phyloP scores from a whole-genome alignment of 2,113 vertebrate species.

The Rhinolophus ferrumequinum region DNA sequence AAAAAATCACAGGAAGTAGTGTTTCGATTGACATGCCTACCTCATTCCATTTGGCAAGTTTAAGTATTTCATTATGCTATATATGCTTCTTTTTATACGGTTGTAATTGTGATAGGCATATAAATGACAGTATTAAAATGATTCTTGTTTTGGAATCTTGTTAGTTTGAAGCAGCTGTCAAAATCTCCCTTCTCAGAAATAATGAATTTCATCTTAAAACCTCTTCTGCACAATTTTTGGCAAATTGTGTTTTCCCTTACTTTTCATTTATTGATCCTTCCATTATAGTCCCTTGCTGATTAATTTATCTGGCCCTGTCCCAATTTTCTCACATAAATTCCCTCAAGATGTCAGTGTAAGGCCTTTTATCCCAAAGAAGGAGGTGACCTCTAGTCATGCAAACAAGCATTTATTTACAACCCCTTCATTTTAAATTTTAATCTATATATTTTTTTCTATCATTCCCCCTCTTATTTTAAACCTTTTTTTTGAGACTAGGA shows the following conservation, averaged over 20 bases:
- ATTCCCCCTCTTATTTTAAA: not conserved
- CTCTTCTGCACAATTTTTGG: not conserved
- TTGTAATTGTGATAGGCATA: constrained; percentile 63
- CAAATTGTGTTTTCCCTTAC: not conserved
- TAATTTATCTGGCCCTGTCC: not conserved
- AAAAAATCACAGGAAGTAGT: not conserved
- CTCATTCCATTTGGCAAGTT: constrained; percentile 45
- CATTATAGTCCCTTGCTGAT: not conserved
- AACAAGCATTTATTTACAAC: not conserved
- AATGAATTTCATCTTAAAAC: constrained; percentile 44
- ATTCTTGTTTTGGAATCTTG: constrained; percentile 57
- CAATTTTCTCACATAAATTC: not conserved
- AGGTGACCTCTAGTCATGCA: not conserved
- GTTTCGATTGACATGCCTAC: constrained; percentile 11
- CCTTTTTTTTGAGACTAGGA: not conserved
- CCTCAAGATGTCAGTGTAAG: not conserved
- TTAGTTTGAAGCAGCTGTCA: constrained; percentile 66
- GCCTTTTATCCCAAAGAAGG: not conserved
- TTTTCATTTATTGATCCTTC: not conserved
- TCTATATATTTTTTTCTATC: not conserved
- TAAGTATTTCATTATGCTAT: constrained; percentile 61
- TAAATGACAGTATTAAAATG: constrained; percentile 66
- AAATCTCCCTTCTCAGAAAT: constrained; percentile 55
- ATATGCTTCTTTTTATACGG: constrained; percentile 52
- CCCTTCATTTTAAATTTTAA: not conserved